phyloP scores from a whole-genome alignment of 2,113 vertebrate species.

The Seriola quinqueradiata region DNA sequence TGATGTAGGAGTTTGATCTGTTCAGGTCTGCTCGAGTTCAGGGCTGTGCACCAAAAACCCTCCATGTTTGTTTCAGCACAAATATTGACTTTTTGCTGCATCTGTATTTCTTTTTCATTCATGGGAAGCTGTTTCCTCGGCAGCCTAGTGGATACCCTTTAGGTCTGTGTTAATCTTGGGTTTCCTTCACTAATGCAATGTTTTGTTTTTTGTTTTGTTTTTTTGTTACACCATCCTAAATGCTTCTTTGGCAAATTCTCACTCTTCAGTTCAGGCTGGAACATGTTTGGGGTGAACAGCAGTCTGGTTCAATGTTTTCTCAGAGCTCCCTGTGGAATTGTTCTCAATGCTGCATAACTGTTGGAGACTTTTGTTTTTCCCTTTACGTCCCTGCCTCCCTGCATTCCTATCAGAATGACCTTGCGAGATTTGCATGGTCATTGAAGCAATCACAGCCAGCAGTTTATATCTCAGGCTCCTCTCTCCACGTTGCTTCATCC shows the following conservation, averaged over 20 bases:
- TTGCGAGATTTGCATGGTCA: conserved; percentile 60
- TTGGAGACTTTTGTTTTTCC: background rate
- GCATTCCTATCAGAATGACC: conserved; percentile 29
- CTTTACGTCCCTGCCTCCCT: conserved; percentile 1
- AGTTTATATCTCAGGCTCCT: conserved; percentile 13
- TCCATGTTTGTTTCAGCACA: no score
- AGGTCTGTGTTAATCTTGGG: no score
- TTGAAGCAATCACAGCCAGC: conserved; percentile 44
- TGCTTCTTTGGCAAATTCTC: background rate
- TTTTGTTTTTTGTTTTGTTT: no score
- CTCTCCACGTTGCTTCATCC: background rate
- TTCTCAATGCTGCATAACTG: background rate
- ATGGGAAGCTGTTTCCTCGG: no score
- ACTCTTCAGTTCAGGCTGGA: conserved; percentile 2
- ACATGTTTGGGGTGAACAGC: conserved; percentile 13
- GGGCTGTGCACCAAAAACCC: no score
- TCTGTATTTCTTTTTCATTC: background rate
- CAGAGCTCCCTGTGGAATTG: background rate
- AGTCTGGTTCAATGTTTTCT: background rate
- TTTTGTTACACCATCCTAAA: no score
- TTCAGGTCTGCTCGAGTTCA: background rate
- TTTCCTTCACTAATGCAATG: no score
- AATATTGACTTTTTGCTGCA: background rate
- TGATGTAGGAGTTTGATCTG: background rate
- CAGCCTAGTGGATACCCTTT: no score